Evolutionary conservation across 2,797 vertebrate genomes (phyloP).

Genomic region (Pantherophis alleghaniensis): DNA sequence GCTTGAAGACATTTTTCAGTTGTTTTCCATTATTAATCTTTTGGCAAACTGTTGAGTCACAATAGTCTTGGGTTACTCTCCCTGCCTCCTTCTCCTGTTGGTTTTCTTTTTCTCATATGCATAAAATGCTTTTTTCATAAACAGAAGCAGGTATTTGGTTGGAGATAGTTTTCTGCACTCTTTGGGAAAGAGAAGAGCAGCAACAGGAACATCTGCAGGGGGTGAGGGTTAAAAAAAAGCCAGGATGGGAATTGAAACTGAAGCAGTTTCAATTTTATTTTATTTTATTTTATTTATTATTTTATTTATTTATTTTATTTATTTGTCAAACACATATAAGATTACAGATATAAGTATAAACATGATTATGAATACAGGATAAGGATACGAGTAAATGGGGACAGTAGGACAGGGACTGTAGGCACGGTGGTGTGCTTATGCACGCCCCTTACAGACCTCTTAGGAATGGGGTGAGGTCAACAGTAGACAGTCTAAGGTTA

Average conservation of each 20-base stretch:
- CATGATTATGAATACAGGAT: no score
- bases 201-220: background rate
- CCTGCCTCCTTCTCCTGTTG: background rate
- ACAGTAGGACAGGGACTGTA: no score
- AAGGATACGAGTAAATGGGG: no score
- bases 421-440: no score
- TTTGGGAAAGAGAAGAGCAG: conserved; percentile 1
- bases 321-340: no score
- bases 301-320: no score
- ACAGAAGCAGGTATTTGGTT: conserved; percentile 2
- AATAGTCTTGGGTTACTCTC: background rate
- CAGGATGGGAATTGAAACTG: background rate
- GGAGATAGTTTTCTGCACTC: conserved; percentile 16
- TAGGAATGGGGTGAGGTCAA: no score
- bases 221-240: background rate
- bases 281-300: no score
- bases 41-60: conserved; percentile 51
- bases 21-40: conserved; percentile 2
- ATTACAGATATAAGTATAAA: no score
- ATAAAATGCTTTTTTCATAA: background rate
- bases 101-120: conserved; percentile 27
- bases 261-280: background rate
- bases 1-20: background rate
- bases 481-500: no score
- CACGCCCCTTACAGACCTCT: no score